These are phyloP conservation scores for Formica selysi DNA, from an alignment of 1,140 invertebrate genomes.

Conservation along the genomic window DNA sequence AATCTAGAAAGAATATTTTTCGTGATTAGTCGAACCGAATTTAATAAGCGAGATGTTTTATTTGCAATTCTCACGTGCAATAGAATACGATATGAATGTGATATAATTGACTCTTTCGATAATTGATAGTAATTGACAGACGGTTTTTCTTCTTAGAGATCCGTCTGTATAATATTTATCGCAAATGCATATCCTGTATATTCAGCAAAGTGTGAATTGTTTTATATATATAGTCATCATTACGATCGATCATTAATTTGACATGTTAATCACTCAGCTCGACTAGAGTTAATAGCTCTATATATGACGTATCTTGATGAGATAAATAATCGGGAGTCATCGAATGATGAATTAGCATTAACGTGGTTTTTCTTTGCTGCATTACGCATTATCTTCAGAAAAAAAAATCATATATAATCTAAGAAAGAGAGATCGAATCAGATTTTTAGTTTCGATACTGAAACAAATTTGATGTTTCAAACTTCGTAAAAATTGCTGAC, in stretches of 20 bases:
- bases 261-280: neutral
- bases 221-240: too few species aligned
- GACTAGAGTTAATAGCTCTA: neutral
- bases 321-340: constrained; percentile 1
- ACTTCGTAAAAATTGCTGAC: neutral
- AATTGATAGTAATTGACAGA: neutral
- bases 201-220: too few species aligned
- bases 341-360: neutral
- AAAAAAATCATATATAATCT: too few species aligned
- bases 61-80: neutral
- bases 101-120: neutral
- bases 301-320: neutral
- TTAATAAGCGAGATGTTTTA: neutral
- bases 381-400: neutral
- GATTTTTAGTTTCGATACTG: neutral
- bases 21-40: too few species aligned
- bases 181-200: too few species aligned
- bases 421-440: too few species aligned
- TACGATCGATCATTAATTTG: neutral
- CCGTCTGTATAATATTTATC: neutral
- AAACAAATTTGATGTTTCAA: neutral
- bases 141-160: neutral
- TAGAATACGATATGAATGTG: neutral
- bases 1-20: neutral
- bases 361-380: neutral